Evolutionary conservation across 2,113 vertebrate species (phyloP).

Genomic region (Apodemus speciosus): DNA sequence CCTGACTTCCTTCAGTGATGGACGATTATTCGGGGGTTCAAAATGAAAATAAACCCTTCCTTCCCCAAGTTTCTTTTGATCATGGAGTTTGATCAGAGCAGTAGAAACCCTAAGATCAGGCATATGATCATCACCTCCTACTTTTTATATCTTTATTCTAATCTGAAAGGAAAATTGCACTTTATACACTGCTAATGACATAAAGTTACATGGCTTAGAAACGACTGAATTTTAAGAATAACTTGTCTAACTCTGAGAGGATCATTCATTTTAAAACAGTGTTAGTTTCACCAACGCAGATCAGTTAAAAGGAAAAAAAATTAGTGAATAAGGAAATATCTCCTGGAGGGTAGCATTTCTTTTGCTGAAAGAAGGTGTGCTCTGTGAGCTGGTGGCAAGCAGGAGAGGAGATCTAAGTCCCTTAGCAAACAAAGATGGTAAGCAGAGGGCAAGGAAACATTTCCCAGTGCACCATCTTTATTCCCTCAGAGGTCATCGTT

Average conservation of each 20-base stretch:
- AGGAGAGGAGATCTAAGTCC: not conserved
- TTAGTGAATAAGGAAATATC: not conserved
- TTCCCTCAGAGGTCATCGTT: constrained; percentile 44
- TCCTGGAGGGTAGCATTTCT: not conserved
- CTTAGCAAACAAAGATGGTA: not conserved
- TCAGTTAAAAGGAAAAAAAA: constrained; percentile 26
- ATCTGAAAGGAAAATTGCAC: constrained; percentile 28
- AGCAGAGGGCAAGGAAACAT: not conserved
- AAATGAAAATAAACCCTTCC: not conserved
- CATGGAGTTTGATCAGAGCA: not conserved
- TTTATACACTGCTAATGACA: not conserved
- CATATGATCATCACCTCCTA: not conserved
- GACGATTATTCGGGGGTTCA: not conserved
- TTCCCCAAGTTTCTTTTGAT: constrained; percentile 9
- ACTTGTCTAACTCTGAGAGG: not conserved
- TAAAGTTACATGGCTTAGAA: constrained; percentile 36
- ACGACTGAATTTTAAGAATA: not conserved
- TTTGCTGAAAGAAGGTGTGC: not conserved
- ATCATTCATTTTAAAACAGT: not conserved
- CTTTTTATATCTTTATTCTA: constrained; percentile 29
- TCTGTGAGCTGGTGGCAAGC: not conserved
- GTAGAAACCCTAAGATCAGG: not conserved
- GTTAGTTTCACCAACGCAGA: not conserved
- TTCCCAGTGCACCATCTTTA: constrained; percentile 22
- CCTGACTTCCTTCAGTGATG: not conserved